Conservation (phyloP, 2,113 vertebrate genomes). For the Pagrus major region DNA sequence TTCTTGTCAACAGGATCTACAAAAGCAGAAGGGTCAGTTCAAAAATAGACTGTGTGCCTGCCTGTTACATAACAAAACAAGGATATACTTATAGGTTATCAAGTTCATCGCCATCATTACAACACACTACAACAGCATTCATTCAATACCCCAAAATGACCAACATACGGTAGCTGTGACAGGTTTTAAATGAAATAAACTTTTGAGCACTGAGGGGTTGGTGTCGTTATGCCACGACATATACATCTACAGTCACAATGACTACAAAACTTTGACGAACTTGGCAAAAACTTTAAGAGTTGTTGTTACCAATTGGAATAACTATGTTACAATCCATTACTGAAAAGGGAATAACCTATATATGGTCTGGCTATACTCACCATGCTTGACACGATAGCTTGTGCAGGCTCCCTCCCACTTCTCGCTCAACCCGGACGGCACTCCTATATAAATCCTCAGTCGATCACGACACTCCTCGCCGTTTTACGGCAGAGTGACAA, state of each 20-base stretch:
- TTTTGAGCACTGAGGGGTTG: neutral
- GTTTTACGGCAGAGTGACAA: constrained; percentile 13
- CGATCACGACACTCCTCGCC: constrained; percentile 34
- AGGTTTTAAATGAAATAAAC: neutral
- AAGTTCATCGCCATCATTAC: constrained; percentile 30
- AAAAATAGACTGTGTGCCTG: constrained; percentile 71
- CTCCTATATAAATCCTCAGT: constrained; percentile 62
- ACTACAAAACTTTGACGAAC: neutral
- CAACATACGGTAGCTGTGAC: too few relatives aligned
- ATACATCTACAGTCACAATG: neutral
- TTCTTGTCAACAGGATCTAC: constrained; percentile 48
- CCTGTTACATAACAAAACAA: constrained; percentile 56
- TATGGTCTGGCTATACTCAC: constrained; percentile 50
- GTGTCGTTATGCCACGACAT: neutral
- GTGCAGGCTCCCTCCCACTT: constrained; percentile 24
- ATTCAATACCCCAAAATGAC: neutral
- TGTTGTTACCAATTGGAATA: neutral
- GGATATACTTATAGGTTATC: constrained; percentile 46
- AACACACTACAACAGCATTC: constrained; percentile 8
- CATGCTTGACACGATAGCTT: constrained; percentile 55
- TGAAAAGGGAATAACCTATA: accelerated
- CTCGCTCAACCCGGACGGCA: constrained; percentile 48
- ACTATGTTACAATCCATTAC: neutral
- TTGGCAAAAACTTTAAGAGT: neutral
- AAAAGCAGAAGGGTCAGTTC: constrained; percentile 35